Evolutionary conservation across 2,888 invertebrate species (phyloP), one percentile per base, ranked within the genome.

Genomic region (Heliconius ismenius): DNA sequence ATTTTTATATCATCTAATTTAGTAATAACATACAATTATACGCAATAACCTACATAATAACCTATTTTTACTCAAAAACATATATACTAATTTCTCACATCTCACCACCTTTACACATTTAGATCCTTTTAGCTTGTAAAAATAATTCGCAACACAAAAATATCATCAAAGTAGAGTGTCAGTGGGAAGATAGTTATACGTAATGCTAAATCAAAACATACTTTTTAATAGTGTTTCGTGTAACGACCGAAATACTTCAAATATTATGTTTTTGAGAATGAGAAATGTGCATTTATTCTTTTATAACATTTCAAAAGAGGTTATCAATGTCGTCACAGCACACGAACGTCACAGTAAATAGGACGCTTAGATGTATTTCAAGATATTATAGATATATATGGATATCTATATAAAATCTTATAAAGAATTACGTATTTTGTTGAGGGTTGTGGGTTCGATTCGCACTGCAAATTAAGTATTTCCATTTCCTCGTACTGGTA

Each of bases 81-180:
- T 73, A 11, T 13, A 39, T n/a, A 58, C 18, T 70, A 43, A 62
- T 73, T 62, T 43, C n/a, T 4, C 26, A 43, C 18, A n/a, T 54
- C 62, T 60, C 62, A 39, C 39, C 21, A 60, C 15, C 21, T 62
- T 60, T 60, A 58, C 72, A 72, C 24, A 63, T 63, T 64, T 76
- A 54, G 26, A 64, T 69, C 62, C 70, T 70, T 58, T 70, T 70
- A 58, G 70, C 70, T 72, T 58, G 70, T 54, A 73, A 73, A 32
- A 68, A 67, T 72, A 73, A 67, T 73, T 73, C 49, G 43, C 67
- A 58, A 36, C 32, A 43, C 73, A 60, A 68, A 68, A 73, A 68
- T 73, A 76, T 68, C 73, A 62, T 68, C 73, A 76, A 76, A 73
- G 68, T 68, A 58, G 76, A 67, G 62, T 76, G 62, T 73, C 62